Conservation (phyloP, 2,113 vertebrate species). For the Stegastes partitus region DNA sequence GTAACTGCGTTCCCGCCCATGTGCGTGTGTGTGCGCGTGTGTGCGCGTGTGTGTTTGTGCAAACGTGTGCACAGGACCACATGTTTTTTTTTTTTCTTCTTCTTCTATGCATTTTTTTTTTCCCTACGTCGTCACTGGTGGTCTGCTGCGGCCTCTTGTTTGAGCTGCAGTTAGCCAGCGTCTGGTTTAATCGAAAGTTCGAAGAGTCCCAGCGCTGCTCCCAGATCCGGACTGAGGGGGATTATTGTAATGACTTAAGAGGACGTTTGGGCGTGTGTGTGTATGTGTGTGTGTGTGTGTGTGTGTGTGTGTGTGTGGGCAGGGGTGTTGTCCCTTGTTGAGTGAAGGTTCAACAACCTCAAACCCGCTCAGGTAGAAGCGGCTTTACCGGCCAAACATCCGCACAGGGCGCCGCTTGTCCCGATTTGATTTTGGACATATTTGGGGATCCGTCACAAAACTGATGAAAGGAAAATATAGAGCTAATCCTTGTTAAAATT, state of each 20-base stretch:
- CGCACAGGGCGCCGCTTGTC: slow-evolving; percentile 84
- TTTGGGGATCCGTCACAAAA: slow-evolving; percentile 79
- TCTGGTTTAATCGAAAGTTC: slow-evolving; percentile 68
- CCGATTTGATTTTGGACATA: slow-evolving; percentile 81
- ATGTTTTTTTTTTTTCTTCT: slow-evolving; percentile 41
- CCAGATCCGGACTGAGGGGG: slow-evolving; percentile 67
- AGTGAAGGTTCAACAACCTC: slow-evolving; percentile 71
- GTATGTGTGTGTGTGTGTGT: slow-evolving; percentile 26
- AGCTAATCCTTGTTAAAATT: slow-evolving; percentile 84
- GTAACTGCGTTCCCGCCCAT: slow-evolving; percentile 18
- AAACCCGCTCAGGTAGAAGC: slow-evolving; percentile 63
- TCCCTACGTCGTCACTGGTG: slow-evolving; percentile 57
- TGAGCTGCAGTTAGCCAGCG: slow-evolving; percentile 48
- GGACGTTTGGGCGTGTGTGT: slow-evolving; percentile 24
- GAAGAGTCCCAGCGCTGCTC: slow-evolving; percentile 40
- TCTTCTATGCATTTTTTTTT: slow-evolving; percentile 36
- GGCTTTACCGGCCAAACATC: slow-evolving; percentile 81
- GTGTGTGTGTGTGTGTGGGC: slow-evolving; percentile 38
- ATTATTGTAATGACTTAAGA: slow-evolving; percentile 75
- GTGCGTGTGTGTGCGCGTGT: slow-evolving; percentile 8
- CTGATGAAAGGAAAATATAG: slow-evolving; percentile 87
- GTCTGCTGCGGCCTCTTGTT: slow-evolving; percentile 62
- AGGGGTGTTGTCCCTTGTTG: slow-evolving; percentile 72
- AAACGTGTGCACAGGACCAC: slow-evolving; percentile 18
- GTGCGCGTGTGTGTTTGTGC: slow-evolving; percentile 19